Base-by-base conservation (phyloP, 2,797 vertebrate genomes). In the Scomberomorus guttatus region DNA sequence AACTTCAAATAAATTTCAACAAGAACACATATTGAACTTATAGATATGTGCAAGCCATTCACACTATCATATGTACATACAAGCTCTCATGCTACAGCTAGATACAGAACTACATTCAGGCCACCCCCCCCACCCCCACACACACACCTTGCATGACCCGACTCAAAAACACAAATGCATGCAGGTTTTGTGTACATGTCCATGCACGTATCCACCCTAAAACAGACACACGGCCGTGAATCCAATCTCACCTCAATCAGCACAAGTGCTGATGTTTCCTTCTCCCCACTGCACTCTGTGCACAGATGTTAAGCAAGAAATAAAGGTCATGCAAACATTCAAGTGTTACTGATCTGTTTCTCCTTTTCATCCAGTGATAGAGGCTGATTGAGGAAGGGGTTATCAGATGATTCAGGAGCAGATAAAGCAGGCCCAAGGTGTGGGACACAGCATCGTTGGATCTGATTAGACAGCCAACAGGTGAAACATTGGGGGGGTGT, bases 291-390 rank as follows among this genome's bases (percentile, higher is more conserved):
- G 74, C 75, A 73, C 74, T 73, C 80, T 81, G 61, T 69, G 78
- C 79, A 87, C 93, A 91, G 87, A 93, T 93, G 90, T 91, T 86
- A 76, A 77, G 87, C 81, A 89, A 85, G 74, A 90, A 92, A 83
- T 86, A 89, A 91, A 92, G 90, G 87, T 83, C 83, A 89, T 22
- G 56, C 56, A 82, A 85, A 87, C 87, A 84, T 89, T 83, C 76
- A 92, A 91, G 88, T 94, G 93, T 94, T 89, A 92, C 93, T 90
- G 88, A 90, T 94, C 90, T 92, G 80, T 92, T 93, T 90, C 83
- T 83, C 75, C 93, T 93, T 94, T 93, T 93, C 90, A 93, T 93
- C 85, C 71, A 68, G 80, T 82, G 88, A 95, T 94, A 82, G 85
- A 89, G 93, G 92, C 85, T 92, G 86, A 89, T 85, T 85, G 85